Base-by-base conservation (phyloP, 2,113 vertebrate species). In the Spea multiplicata region DNA sequence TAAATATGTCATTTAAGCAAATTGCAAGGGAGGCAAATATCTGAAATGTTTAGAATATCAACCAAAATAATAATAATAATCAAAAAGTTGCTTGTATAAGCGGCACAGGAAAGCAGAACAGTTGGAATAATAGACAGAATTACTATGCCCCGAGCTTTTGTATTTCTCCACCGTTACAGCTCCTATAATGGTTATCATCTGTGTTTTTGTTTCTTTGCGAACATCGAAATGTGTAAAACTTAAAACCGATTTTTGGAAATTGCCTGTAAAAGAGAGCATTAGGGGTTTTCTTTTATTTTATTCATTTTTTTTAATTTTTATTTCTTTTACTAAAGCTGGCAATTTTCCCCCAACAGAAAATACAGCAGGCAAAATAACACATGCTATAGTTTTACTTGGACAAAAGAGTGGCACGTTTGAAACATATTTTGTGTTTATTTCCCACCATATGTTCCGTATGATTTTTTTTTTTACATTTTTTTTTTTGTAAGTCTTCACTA, bases 111-210 rank as follows among this genome's bases (percentile, higher is more conserved):
- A 68, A 59, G 6, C 30, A 55, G 52, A 47, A 30, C 14, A 12
- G 65, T 9, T 69, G 4, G 70, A 66, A 48, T 70, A 77, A 77
- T 49, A 48, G 55, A 46, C 69, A 44, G 48, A n/a, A 6, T 45
- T 59, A 70, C 47, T 45, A 17, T 57, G 49, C 70, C 70, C 70
- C 17, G 45, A 73, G 59, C 61, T 66, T 48, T 78, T 78, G 75
- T 71, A 71, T 65, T 71, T 64, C 47, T 48, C 49, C 59, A 16
- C 17, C 66, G 73, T 79, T 79, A 66, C 48, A 57, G 44, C 30
- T 47, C 65, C 70, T 48, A 44, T 73, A 79, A 79, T 73, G 45
- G 77, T 46, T 66, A 72, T 62, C 77, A 79, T 79, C 77, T 79
- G 77, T 6, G 69, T 72, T 79, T 79, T 78, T 76, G 16, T 55